Base-by-base conservation (phyloP, 1,140 invertebrate genomes). In the Psix sp. region DNA sequence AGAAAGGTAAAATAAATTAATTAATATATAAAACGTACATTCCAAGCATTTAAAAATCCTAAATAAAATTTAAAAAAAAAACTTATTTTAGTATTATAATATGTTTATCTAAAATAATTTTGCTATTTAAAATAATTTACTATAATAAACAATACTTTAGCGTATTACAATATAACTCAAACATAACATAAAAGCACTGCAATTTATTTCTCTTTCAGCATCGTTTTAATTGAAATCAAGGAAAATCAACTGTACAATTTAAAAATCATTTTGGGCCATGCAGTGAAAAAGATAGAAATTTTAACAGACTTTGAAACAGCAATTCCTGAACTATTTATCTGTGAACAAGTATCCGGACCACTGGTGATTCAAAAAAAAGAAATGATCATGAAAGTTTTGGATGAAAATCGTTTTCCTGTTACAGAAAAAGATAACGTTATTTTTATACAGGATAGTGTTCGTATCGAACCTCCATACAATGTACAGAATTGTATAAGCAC, bases 401-500 rank as follows among this genome's bases (percentile, higher is more conserved):
- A 56, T 7, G 74, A 84, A 56, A 86, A 82, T 79, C 76, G 78
- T 20, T 82, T 87, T 49, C 77, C 82, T 7, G 65, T 86, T 5
- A 73, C 18, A 2, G 82, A 86, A 59, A 70, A 80, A 9, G 46
- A 82, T 18, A 74, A 74, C 11, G 38, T 82, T 17, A 43, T 87
- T 18, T 63, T 60, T 11, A 83, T 87, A 9, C 73, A 80, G 49
- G 77, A 81, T 36, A 76, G 66, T 11, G 29, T 86, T 4, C 73
- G 65, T 0, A 85, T 87, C 63, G 77, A 84, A 60, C 84, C 86
- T 13, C 86, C 85, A 2, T 87, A 86, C 42, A 67, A 70, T 7
- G 26, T 68, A 2, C 76, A 85, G 17, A 77, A 85, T 54, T 85
- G 82, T 21, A 52, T 78, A 14, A 85, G 81, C 16, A 75, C 74